Percentiles rank a stretch among this genome's conserved stretches.
Conservation (phyloP, 1,140 invertebrate species). For the Zaprionus tsacasi region DNA sequence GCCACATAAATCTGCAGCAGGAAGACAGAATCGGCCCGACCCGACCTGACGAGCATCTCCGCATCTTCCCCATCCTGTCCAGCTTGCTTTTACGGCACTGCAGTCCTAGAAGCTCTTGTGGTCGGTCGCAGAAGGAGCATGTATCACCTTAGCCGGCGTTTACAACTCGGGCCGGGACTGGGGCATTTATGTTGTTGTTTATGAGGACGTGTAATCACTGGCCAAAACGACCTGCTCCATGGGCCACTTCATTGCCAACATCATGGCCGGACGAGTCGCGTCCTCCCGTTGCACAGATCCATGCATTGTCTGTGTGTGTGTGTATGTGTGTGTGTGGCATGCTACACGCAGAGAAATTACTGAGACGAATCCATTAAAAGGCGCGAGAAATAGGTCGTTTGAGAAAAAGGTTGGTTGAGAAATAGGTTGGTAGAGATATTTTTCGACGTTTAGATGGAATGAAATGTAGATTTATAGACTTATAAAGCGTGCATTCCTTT, state of each 20-base stretch:
- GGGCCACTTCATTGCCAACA: constrained; percentile 64
- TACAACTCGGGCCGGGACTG: constrained; percentile 29
- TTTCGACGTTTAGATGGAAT: too few relatives aligned
- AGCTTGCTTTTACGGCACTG: background rate
- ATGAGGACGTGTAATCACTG: constrained; percentile 75
- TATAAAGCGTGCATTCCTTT: too few relatives aligned
- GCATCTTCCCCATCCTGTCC: background rate
- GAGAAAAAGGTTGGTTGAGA: too few relatives aligned
- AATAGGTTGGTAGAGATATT: too few relatives aligned
- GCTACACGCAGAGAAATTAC: constrained; percentile 14
- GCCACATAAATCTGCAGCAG: constrained; percentile 58
- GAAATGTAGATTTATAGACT: too few relatives aligned
- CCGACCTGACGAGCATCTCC: constrained; percentile 13
- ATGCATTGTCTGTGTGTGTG: background rate
- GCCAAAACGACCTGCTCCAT: constrained; percentile 50
- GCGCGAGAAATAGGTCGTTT: background rate
- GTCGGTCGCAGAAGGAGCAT: constrained; percentile 29
- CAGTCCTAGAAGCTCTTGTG: constrained; percentile 23
- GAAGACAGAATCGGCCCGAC: background rate
- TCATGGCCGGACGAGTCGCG: constrained; percentile 12
- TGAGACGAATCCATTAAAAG: background rate
- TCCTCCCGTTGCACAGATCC: constrained; percentile 12
- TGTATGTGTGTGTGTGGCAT: background rate
- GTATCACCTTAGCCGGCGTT: constrained; percentile 50
- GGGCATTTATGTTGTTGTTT: constrained; percentile 59